Evolutionary conservation across 2,797 vertebrate species (phyloP).

Genomic region (Mormyrops attenuatus): DNA sequence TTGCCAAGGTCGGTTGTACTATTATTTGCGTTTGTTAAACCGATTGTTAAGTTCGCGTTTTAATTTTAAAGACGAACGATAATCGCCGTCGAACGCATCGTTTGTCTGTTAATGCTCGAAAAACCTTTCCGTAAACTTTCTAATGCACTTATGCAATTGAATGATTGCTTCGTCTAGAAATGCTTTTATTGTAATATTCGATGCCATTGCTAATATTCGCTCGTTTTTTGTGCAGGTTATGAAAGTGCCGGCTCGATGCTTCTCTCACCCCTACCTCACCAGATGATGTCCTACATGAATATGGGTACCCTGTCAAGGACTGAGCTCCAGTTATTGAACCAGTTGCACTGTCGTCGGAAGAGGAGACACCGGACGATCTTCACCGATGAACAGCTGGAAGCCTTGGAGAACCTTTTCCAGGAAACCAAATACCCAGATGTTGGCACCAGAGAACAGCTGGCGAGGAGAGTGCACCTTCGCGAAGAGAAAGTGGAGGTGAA

Average conservation of each 20-base stretch:
- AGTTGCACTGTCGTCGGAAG: conserved; percentile 92
- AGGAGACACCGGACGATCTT: conserved; percentile 92
- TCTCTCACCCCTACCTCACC: conserved; percentile 86
- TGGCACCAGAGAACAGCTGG: conserved; percentile 89
- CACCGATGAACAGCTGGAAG: conserved; percentile 95
- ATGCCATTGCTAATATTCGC: neutral
- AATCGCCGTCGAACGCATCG: neutral
- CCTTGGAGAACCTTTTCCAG: conserved; percentile 91
- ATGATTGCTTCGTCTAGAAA: neutral
- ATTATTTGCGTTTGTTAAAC: neutral
- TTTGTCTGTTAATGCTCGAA: neutral
- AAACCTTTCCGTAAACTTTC: neutral
- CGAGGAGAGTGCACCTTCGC: conserved; percentile 89
- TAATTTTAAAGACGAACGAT: neutral
- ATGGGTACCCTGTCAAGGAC: conserved; percentile 88
- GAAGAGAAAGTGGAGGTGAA: conserved; percentile 97
- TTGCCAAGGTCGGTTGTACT: neutral
- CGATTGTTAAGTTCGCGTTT: neutral
- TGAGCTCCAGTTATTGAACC: conserved; percentile 91
- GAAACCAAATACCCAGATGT: conserved; percentile 98
- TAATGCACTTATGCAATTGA: neutral
- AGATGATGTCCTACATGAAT: conserved; percentile 96
- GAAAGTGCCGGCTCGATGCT: conserved; percentile 83
- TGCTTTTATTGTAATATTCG: neutral
- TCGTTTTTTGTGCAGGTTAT: conserved; percentile 67